phyloP scores from a whole-genome alignment of 1,140 invertebrate genomes.

The Zaprionus capensis region DNA sequence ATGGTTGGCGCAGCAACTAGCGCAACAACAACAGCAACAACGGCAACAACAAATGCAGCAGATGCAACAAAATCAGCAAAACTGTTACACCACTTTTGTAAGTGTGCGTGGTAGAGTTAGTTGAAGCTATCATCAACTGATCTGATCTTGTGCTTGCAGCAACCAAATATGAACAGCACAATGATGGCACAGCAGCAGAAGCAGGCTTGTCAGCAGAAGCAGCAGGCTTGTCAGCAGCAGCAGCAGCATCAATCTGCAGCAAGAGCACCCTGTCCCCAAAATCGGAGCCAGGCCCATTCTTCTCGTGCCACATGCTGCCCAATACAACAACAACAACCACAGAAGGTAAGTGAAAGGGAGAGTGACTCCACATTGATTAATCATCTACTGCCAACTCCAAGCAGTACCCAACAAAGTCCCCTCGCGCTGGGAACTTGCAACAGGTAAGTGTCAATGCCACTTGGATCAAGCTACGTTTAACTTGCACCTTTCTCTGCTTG shows the following conservation, averaged over 20 bases:
- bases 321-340: background rate
- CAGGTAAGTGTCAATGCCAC: background rate
- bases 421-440: background rate
- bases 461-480: too few relatives aligned
- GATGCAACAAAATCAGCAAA: background rate
- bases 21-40: background rate
- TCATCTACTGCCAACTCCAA: too few relatives aligned
- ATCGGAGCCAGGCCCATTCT: background rate
- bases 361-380: too few relatives aligned
- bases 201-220: background rate
- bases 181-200: background rate
- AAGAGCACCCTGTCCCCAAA: background rate
- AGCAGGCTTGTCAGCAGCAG: background rate
- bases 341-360: background rate
- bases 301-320: too few relatives aligned
- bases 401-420: background rate
- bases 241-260: background rate
- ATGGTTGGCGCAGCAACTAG: background rate
- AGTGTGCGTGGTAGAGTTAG: background rate
- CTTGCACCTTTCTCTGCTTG: background rate
- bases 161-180: background rate
- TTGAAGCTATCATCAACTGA: background rate
- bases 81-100: background rate
- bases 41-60: slow-evolving; percentile 12
- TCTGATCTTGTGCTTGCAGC: background rate